These are phyloP conservation scores for Zingel zingel DNA, from an alignment of 2,113 vertebrate species.

Conservation along the genomic window DNA sequence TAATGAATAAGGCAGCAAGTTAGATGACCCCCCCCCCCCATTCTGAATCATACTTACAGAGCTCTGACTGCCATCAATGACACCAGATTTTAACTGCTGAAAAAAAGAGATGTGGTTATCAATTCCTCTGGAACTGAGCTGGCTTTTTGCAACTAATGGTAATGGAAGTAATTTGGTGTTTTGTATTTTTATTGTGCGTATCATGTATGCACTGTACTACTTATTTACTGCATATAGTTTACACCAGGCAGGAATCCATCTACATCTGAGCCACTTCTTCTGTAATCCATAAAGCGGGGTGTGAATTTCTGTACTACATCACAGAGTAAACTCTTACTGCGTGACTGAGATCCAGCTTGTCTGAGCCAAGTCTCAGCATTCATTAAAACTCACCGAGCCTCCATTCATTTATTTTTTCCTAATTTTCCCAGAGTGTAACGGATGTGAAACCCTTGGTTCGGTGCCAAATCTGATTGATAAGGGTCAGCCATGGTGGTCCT, in stretches of 20 bases:
- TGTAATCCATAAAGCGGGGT: slow-evolving; percentile 35
- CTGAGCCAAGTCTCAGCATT: slow-evolving; percentile 32
- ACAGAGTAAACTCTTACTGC: slow-evolving; percentile 43
- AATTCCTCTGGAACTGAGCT: background rate
- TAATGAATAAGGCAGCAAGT: no score
- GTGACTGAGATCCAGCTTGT: slow-evolving; percentile 42
- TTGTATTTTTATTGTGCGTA: slow-evolving; percentile 4
- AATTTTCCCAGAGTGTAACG: slow-evolving; percentile 27
- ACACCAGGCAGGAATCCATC: slow-evolving; percentile 43
- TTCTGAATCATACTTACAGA: background rate
- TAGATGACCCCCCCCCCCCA: no score
- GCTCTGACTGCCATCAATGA: background rate
- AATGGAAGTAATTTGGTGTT: slow-evolving; percentile 7
- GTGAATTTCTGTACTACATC: slow-evolving; percentile 57
- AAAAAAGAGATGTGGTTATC: fast-evolving
- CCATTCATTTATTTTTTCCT: slow-evolving; percentile 40
- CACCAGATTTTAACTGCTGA: background rate
- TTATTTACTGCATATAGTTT: background rate
- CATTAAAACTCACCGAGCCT: slow-evolving; percentile 40
- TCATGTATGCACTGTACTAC: background rate
- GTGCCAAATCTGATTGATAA: slow-evolving; percentile 21
- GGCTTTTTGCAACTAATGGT: background rate
- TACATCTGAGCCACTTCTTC: slow-evolving; percentile 48
- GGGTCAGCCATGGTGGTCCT: slow-evolving; percentile 37
- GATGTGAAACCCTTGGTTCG: slow-evolving; percentile 28